phyloP scores from a whole-genome alignment of 2,797 vertebrate genomes.

The Notoglanidium macrostoma region DNA sequence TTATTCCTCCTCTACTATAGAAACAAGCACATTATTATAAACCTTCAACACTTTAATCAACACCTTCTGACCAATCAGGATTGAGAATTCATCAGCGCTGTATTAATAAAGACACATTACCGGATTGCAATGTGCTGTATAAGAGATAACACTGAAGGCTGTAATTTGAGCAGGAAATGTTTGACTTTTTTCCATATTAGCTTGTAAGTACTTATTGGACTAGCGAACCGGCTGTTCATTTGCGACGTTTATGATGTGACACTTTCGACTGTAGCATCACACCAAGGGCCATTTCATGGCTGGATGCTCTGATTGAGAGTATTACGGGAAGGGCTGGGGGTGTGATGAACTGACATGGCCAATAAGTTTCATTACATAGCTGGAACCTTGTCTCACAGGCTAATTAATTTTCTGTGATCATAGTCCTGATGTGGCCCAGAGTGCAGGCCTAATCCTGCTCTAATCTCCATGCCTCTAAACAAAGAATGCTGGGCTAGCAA shows the following conservation, averaged over 20 bases:
- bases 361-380: slow-evolving; percentile 79
- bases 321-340: slow-evolving; percentile 67
- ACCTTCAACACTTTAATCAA: not conserved
- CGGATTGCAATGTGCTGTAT: not conserved
- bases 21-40: not conserved
- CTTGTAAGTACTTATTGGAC: not conserved
- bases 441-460: slow-evolving; percentile 34
- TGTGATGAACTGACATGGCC: slow-evolving; percentile 76
- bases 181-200: slow-evolving; percentile 8
- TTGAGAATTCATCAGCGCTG: too few species aligned
- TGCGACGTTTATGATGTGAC: slow-evolving; percentile 49
- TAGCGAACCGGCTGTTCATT: not conserved
- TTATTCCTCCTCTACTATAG: not conserved
- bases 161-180: not conserved
- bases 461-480: slow-evolving; percentile 52
- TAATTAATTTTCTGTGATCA: slow-evolving; percentile 74
- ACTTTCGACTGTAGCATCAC: slow-evolving; percentile 68
- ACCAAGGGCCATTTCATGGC: slow-evolving; percentile 77
- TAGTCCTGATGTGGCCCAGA: slow-evolving; percentile 52
- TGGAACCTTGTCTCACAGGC: slow-evolving; percentile 72
- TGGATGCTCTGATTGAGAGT: slow-evolving; percentile 74
- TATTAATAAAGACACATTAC: not conserved
- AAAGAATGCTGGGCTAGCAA: not conserved
- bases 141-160: not conserved
- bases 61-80: not conserved